Evolutionary conservation across 2,888 invertebrate genomes (phyloP).

Genomic region (Noctua pronuba): DNA sequence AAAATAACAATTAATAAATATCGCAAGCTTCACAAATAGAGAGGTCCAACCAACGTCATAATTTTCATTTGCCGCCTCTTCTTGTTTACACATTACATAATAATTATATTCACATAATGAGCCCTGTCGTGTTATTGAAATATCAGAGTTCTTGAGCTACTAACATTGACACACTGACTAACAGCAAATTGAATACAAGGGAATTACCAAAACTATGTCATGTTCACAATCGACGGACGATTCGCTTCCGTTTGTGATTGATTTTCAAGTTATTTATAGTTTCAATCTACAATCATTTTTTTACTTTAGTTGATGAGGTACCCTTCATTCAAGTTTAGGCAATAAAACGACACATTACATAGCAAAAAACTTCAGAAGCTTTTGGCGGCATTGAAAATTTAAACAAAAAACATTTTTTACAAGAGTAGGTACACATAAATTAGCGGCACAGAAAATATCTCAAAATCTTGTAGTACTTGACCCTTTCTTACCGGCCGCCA

Average conservation of each 20-base stretch:
- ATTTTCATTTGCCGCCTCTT: neutral
- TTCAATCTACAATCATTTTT: conserved; percentile 1
- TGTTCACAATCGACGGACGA: conserved; percentile 33
- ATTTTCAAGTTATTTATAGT: conserved; percentile 21
- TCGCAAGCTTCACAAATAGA: neutral
- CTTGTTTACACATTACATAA: neutral
- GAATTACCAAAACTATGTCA: conserved; percentile 37
- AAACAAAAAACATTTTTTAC: neutral
- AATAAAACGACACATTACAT: neutral
- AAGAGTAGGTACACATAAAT: neutral
- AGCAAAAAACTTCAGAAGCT: neutral
- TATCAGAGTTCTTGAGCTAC: conserved; percentile 13
- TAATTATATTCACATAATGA: neutral
- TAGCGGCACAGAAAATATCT: neutral
- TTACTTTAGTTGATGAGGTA: conserved; percentile 23
- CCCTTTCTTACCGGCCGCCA: neutral
- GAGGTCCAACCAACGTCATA: neutral
- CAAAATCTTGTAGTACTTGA: no score
- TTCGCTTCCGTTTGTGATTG: conserved; percentile 47
- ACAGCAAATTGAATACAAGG: conserved; percentile 27
- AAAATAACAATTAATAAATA: neutral
- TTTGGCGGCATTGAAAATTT: neutral
- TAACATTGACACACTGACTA: conserved; percentile 69
- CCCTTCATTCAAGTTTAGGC: neutral
- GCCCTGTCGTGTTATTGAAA: neutral